A percentile compares a stretch with the other conserved stretches of the same genome.
These are phyloP conservation scores for Mustela nigripes DNA, from an alignment of 2,113 vertebrate genomes.

Conservation along the genomic window DNA sequence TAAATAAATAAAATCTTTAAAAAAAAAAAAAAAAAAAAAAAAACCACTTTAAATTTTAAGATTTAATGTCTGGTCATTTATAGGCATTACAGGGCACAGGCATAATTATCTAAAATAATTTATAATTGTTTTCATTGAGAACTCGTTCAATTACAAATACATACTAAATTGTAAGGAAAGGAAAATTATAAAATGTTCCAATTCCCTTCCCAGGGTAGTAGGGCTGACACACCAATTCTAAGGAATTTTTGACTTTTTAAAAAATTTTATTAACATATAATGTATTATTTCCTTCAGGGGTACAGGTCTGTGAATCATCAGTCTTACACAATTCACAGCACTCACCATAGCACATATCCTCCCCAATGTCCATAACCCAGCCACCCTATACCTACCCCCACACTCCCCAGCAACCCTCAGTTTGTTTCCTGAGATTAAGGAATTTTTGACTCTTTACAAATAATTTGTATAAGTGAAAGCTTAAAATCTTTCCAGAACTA, in stretches of 20 bases:
- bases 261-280: too few relatives aligned
- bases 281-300: too few relatives aligned
- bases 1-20: too few relatives aligned
- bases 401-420: too few relatives aligned
- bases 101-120: conserved; percentile 8
- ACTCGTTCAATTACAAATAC: not conserved
- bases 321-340: too few relatives aligned
- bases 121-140: not conserved
- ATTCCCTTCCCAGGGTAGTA: not conserved
- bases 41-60: not conserved
- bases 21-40: not conserved
- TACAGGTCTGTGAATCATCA: too few relatives aligned
- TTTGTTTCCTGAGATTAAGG: too few relatives aligned
- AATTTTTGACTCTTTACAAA: conserved; percentile 53
- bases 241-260: conserved; percentile 1
- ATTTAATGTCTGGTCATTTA: not conserved
- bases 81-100: not conserved
- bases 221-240: not conserved
- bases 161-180: not conserved
- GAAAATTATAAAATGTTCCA: not conserved
- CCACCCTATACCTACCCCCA: too few relatives aligned
- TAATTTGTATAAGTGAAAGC: conserved; percentile 25
- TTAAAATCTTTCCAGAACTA: conserved; percentile 45
- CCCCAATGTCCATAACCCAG: too few relatives aligned
- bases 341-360: too few relatives aligned